phyloP scores from a whole-genome alignment of 2,888 invertebrate genomes.

The Lumbricus terrestris region DNA sequence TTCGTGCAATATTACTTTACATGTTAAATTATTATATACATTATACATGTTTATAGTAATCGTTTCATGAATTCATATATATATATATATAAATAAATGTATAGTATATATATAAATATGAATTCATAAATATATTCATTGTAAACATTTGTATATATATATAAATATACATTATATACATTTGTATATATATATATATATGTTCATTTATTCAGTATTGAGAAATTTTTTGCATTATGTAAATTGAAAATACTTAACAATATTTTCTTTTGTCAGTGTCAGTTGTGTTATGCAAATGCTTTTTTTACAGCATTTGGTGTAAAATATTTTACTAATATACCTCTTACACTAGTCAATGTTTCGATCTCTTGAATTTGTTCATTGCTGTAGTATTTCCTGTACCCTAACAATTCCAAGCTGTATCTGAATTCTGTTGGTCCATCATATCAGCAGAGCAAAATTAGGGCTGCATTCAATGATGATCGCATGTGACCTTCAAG shows the following conservation, averaged over 20 bases:
- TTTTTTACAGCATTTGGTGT: no score
- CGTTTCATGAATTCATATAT: neutral
- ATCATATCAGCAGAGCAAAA: neutral
- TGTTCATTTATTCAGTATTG: neutral
- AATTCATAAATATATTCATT: no score
- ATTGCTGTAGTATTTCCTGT: neutral
- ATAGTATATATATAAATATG: neutral
- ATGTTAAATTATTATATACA: neutral
- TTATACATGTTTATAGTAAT: neutral
- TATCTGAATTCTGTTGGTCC: neutral
- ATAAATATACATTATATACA: no score
- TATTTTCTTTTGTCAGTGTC: neutral
- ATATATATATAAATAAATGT: neutral
- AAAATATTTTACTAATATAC: no score
- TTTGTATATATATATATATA: neutral
- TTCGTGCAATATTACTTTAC: neutral
- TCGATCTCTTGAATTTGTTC: neutral
- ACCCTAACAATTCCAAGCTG: neutral
- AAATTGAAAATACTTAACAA: neutral
- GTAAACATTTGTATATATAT: neutral
- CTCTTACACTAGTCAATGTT: slow-evolving; percentile 3
- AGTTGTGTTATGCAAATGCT: neutral
- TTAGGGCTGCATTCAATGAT: neutral
- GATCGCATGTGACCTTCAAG: neutral
- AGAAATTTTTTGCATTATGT: neutral